Percentiles rank a stretch among this genome's conserved stretches.
Conservation (phyloP, 2,113 vertebrate genomes). For the Propithecus coquereli region DNA sequence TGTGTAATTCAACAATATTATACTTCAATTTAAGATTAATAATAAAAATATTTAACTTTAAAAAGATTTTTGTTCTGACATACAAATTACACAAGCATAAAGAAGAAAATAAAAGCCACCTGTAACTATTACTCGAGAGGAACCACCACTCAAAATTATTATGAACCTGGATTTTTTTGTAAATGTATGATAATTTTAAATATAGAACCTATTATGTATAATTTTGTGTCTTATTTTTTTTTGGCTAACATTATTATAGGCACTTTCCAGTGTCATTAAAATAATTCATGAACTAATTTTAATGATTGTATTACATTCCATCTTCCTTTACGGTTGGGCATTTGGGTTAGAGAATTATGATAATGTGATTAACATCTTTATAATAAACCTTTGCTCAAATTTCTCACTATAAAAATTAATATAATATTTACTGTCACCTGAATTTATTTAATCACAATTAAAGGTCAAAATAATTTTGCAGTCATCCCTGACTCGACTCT, state of each 20-base stretch:
- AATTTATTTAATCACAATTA: not conserved
- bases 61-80: not conserved
- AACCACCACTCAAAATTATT: not conserved
- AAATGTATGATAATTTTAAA: not conserved
- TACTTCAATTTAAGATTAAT: not conserved
- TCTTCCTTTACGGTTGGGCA: not conserved
- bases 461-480: not conserved
- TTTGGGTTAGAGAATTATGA: not conserved
- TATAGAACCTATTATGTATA: not conserved
- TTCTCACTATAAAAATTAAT: not conserved
- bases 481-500: not conserved
- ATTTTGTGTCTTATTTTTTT: not conserved
- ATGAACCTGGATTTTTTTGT: not conserved
- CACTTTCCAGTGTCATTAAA: not conserved
- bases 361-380: not conserved
- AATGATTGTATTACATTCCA: not conserved
- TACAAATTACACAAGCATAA: not conserved
- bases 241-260: not conserved
- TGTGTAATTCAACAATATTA: not conserved
- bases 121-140: not conserved
- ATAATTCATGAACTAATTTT: not conserved
- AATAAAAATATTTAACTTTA: not conserved
- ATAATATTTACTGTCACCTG: not conserved
- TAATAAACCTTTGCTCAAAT: not conserved
- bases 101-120: not conserved